These are phyloP conservation scores for Elysia chlorotica DNA, from an alignment of 1,140 invertebrate species.

Conservation along the genomic window DNA sequence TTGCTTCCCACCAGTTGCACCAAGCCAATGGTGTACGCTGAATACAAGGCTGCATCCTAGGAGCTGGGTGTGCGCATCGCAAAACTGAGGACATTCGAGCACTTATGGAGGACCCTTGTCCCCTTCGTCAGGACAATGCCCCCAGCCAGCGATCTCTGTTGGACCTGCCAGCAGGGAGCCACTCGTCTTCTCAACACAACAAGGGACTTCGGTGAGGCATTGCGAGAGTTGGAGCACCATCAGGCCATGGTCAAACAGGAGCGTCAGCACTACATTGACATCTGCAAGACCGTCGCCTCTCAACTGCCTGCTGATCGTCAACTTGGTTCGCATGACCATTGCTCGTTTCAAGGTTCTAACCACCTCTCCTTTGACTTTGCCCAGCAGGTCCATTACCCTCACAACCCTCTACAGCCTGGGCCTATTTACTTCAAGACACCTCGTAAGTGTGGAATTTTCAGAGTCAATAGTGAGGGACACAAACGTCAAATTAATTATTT, in stretches of 20 bases:
- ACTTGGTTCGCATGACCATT: not conserved
- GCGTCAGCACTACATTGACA: not conserved
- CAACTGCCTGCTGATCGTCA: not conserved
- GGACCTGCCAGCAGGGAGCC: not conserved
- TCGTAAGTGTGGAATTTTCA: slow-evolving; percentile 38
- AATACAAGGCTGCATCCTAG: not conserved
- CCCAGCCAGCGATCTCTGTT: not conserved
- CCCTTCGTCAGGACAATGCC: not conserved
- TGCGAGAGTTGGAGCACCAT: slow-evolving; percentile 7
- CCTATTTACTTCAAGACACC: slow-evolving; percentile 38
- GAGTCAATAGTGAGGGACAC: slow-evolving; percentile 31
- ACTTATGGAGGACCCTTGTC: not conserved
- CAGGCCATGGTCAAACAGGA: not conserved
- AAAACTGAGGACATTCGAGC: not conserved
- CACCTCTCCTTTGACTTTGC: slow-evolving; percentile 36
- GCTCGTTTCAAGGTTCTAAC: not conserved
- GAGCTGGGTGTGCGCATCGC: too few relatives aligned
- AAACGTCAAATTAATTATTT: slow-evolving; percentile 26
- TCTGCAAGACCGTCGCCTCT: not conserved
- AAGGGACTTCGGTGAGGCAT: slow-evolving; percentile 7
- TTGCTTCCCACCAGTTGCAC: not conserved
- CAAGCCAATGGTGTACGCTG: not conserved
- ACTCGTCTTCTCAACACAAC: not conserved
- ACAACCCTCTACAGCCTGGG: slow-evolving; percentile 31
- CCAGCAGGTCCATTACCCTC: slow-evolving; percentile 38